Evolutionary conservation across 2,888 invertebrate species (phyloP), one percentile per base, ranked within the genome.

Genomic region (Sussaba pulchella): DNA sequence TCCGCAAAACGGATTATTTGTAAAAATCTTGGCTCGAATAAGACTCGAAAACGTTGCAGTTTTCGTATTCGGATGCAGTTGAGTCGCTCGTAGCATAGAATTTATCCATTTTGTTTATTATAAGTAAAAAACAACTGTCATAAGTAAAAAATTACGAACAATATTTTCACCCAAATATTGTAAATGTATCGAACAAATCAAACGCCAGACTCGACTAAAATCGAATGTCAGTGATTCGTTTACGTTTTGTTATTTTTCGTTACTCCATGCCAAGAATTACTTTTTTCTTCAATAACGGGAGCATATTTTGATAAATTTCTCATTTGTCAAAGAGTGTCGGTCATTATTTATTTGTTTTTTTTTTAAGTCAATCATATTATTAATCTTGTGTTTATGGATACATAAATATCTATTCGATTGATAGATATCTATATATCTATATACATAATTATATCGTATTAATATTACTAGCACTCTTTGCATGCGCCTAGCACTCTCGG

Each of bases 381-480:
- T 47, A 73, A 57, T 19, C 76, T 17, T 36, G 45, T 72, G 63
- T 81, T 76, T 76, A 76, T 31, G 6, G 47, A 76, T 81, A 72
- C 39, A 81, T 57, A 57, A 59, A 78, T 76, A 84, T 84, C 67
- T 43, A 82, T 73, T 66, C 54, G 54, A 43, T 69, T 52, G 54
- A 71, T 81, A 74, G 41, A 80, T 83, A 83, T 81, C 72, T 64
- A 73, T 64, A 39, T 83, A 76, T 84, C 2, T 31, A 31, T 31
- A 31, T 31, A 31, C 6, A 31, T 31, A 31, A 5, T 5, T 31
- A 31, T 83, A 76, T 85, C 76, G 76, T 77, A 76, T 85, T 82
- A 83, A 69, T 83, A 82, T 86, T 85, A 85, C 86, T 85, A 82
- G 85, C 85, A 87, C 85, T 88, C 84, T 84, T 87, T 81, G 86